Evolutionary conservation across 2,113 vertebrate genomes (phyloP).

Genomic region (Lepisosteus osseus): DNA sequence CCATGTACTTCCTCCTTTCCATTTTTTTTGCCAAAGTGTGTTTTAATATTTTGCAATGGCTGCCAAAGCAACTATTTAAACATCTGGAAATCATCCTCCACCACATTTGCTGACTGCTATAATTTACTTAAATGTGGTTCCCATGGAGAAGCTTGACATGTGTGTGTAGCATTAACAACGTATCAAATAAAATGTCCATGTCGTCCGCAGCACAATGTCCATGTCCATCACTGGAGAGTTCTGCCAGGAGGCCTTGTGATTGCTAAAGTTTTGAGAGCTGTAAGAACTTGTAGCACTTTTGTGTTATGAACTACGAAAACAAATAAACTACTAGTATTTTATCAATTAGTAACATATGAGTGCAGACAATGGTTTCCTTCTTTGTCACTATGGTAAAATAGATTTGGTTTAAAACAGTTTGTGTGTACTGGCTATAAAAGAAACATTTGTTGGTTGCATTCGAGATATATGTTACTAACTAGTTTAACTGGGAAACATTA

Average conservation of each 20-base stretch:
- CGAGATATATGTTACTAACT: too few species aligned
- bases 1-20: constrained; percentile 30
- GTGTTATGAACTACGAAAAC: neutral
- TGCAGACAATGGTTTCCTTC: too few species aligned
- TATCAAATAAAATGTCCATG: constrained; percentile 35
- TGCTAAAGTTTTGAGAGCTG: constrained; percentile 17
- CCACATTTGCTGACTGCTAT: constrained; percentile 57
- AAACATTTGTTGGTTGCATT: too few species aligned
- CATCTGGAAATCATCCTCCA: constrained; percentile 67
- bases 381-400: constrained; percentile 13
- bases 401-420: constrained; percentile 39
- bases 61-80: constrained; percentile 53
- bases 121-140: constrained; percentile 57
- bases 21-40: constrained; percentile 27
- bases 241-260: constrained; percentile 15
- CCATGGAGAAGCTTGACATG: constrained; percentile 43
- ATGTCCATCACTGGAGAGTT: constrained; percentile 17
- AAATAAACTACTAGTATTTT: too few species aligned
- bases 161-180: constrained; percentile 32
- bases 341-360: too few species aligned
- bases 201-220: constrained; percentile 1
- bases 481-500: too few species aligned
- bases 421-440: too few species aligned
- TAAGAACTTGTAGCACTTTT: neutral
- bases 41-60: constrained; percentile 50